phyloP scores from a whole-genome alignment of 2,797 vertebrate species.

The Sandelia bainsii region DNA sequence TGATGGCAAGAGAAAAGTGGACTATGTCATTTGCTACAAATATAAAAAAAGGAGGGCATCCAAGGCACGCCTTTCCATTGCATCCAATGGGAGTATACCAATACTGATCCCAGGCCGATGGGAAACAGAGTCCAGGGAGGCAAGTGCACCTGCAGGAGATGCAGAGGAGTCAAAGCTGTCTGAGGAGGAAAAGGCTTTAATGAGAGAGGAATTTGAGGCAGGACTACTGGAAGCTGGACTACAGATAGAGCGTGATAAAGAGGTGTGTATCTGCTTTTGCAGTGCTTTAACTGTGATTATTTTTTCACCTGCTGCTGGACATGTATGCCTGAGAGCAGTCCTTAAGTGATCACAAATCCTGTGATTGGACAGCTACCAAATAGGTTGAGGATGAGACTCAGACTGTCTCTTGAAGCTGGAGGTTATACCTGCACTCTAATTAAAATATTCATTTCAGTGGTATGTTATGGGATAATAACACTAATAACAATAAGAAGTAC shows the following conservation, averaged over 20 bases:
- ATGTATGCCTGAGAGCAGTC: slow-evolving; percentile 23
- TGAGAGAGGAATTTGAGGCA: slow-evolving; percentile 92
- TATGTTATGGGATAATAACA: neutral
- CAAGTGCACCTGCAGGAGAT: slow-evolving; percentile 69
- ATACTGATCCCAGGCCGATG: slow-evolving; percentile 8
- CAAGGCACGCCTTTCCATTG: slow-evolving; percentile 72
- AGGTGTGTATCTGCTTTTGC: slow-evolving; percentile 84
- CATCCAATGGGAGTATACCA: slow-evolving; percentile 87
- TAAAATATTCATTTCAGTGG: slow-evolving; percentile 23
- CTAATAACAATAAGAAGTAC: neutral
- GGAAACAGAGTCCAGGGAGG: slow-evolving; percentile 75
- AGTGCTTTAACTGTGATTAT: slow-evolving; percentile 12
- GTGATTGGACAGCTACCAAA: slow-evolving; percentile 50
- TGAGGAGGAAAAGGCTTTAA: slow-evolving; percentile 89
- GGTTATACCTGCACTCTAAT: slow-evolving; percentile 28
- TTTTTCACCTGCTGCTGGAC: slow-evolving; percentile 28
- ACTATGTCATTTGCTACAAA: slow-evolving; percentile 94
- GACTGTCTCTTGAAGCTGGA: slow-evolving; percentile 24
- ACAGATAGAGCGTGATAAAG: slow-evolving; percentile 92
- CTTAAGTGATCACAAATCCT: slow-evolving; percentile 58
- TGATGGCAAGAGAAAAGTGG: slow-evolving; percentile 93
- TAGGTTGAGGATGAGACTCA: slow-evolving; percentile 59
- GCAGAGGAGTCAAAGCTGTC: slow-evolving; percentile 82
- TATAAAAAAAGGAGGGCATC: slow-evolving; percentile 83
- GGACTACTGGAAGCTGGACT: slow-evolving; percentile 91